Evolutionary conservation across 2,888 invertebrate species (phyloP).

Genomic region (Hydraecia micacea): DNA sequence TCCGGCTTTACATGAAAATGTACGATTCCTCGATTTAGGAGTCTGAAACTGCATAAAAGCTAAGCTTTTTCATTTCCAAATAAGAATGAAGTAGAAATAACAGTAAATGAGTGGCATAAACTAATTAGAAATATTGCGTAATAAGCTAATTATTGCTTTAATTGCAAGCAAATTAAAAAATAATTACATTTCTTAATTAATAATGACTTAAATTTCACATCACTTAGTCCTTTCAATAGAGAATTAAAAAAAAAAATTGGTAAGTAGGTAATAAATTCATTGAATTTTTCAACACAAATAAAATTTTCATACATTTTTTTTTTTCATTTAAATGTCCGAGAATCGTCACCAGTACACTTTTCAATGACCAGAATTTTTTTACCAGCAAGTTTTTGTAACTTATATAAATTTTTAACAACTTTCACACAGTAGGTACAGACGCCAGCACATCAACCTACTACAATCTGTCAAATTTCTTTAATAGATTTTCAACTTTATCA

Average conservation of each 20-base stretch:
- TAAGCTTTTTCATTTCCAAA: slow-evolving; percentile 3
- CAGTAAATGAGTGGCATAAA: slow-evolving; percentile 26
- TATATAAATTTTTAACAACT: slow-evolving; percentile 18
- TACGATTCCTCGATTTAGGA: neutral
- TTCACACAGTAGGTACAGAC: neutral
- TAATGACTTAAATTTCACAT: slow-evolving; percentile 65
- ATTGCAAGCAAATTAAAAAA: slow-evolving; percentile 48
- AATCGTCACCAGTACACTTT: slow-evolving; percentile 3
- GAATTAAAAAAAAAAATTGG: neutral
- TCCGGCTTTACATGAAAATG: neutral
- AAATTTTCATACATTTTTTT: neutral
- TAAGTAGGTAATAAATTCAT: neutral
- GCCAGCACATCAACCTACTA: too few relatives aligned
- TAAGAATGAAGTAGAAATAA: neutral
- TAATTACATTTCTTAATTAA: slow-evolving; percentile 52
- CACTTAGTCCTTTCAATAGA: slow-evolving; percentile 48
- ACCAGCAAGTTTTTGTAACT: slow-evolving; percentile 19
- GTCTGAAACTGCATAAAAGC: neutral
- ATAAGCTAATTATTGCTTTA: slow-evolving; percentile 57
- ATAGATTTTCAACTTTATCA: too few relatives aligned
- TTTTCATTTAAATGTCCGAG: neutral
- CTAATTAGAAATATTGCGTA: slow-evolving; percentile 36
- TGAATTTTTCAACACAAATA: slow-evolving; percentile 8
- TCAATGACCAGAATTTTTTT: neutral
- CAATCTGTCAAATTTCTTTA: too few relatives aligned